These are phyloP conservation scores for Microtus ochrogaster DNA, from an alignment of 2,113 vertebrate genomes.

Conservation along the genomic window DNA sequence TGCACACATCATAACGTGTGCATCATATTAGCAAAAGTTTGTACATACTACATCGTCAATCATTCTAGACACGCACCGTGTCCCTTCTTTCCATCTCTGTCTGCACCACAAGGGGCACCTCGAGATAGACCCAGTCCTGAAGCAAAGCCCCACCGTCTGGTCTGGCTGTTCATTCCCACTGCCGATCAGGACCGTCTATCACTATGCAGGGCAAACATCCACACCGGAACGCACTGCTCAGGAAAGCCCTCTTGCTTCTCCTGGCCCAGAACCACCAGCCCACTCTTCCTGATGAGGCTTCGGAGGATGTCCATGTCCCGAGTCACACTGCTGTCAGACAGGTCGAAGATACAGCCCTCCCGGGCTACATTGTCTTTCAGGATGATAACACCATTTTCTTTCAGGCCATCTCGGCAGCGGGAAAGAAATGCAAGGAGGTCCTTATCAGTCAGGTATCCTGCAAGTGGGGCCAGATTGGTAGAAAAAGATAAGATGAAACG, in stretches of 20 bases:
- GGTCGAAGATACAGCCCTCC: constrained; percentile 93
- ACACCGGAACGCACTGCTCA: constrained; percentile 94
- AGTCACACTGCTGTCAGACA: constrained; percentile 94
- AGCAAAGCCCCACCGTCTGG: not conserved
- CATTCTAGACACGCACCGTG: not conserved
- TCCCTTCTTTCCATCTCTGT: not conserved
- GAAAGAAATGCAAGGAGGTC: constrained; percentile 94
- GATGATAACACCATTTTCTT: constrained; percentile 92
- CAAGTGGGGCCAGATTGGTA: constrained; percentile 41
- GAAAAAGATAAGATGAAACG: not conserved
- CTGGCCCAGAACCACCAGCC: constrained; percentile 90
- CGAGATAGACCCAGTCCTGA: not conserved
- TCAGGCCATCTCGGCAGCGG: constrained; percentile 92
- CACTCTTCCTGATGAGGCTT: constrained; percentile 91
- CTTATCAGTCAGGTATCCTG: constrained; percentile 96
- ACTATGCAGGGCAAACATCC: constrained; percentile 94
- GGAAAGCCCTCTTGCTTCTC: constrained; percentile 94
- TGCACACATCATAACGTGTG: not conserved
- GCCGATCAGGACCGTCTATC: constrained; percentile 42
- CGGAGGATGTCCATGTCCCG: constrained; percentile 94
- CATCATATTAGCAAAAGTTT: not conserved
- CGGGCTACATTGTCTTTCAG: constrained; percentile 97
- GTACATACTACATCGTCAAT: not conserved
- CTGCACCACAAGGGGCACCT: no score
- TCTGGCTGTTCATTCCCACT: accelerated